Conservation (phyloP, 2,797 vertebrate species). For the Neomorphus geoffroyi region DNA sequence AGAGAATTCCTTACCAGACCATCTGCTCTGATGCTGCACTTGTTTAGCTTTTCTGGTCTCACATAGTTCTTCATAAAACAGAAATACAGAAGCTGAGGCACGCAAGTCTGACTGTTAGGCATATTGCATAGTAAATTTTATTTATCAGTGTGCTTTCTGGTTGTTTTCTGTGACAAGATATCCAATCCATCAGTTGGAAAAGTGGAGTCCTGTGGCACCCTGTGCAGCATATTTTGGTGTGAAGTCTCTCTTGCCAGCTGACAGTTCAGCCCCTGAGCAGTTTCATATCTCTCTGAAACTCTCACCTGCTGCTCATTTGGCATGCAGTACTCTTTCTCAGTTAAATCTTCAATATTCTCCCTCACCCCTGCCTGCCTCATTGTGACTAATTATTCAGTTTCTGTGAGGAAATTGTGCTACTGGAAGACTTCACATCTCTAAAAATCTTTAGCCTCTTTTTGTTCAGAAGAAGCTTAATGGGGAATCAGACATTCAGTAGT, state of each 20-base stretch:
- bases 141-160: neutral
- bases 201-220: neutral
- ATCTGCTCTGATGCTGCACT: neutral
- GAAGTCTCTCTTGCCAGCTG: conserved; percentile 36
- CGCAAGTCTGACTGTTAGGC: neutral
- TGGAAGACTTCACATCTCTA: neutral
- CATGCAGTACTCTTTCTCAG: neutral
- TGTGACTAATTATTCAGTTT: neutral
- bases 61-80: neutral
- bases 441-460: neutral
- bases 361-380: neutral
- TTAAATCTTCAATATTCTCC: neutral
- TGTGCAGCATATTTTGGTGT: conserved; percentile 1
- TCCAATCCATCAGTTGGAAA: neutral
- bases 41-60: neutral
- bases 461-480: neutral
- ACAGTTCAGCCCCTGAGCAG: neutral
- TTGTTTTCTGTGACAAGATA: conserved; percentile 13
- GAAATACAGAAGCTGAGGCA: neutral
- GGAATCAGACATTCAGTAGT: neutral
- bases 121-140: neutral
- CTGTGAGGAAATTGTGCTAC: neutral
- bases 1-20: neutral
- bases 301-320: conserved; percentile 39
- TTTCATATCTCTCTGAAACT: neutral